Evolutionary conservation across 1,140 invertebrate species (phyloP), one percentile per base, ranked within the genome.

Genomic region (Pomacea maculata): DNA sequence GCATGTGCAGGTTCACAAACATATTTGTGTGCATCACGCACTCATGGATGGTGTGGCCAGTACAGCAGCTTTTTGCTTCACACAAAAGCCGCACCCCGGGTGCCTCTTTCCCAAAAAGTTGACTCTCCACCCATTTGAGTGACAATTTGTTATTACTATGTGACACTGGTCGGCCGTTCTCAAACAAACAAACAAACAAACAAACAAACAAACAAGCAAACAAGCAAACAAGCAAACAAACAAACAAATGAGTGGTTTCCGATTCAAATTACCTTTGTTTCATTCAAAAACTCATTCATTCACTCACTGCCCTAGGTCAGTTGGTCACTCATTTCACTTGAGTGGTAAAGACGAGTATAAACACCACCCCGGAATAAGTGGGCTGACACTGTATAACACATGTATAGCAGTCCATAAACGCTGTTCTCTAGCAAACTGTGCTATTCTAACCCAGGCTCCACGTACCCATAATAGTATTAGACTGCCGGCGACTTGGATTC

Each of bases 81-180:
- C 34, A 84, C 82, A 55, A 86, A 84, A 15, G 81, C 77, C 3
- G 72, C 74, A 8, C 75, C 82, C 63, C 79, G 80, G 25, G 82
- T 84, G n/a, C 85, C 85, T n/a, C 85, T 83, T 70, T 86, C 83
- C 81, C 81, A 86, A 10, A 81, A 54, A 1, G 85, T 86, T 45
- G 67, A 63, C 78, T 86, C 84, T n/a, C 70, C 81, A 14, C 85
- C 85, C 25, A 83, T 29, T 25, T 0, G 12, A 86, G 71, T 52
- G 85, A 83, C 63, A 34, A 81, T 67, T 84, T 84, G 82, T 84
- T 84, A 19, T 65, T 81, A 12, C 79, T 88, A 29, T 54, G 67
- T 15, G 80, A 52, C 10, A 84, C 83, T 29, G 86, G 84, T 2
- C 89, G 89, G 10, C 90, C 90, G 79, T 91, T 91, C 87, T 88